These are phyloP conservation scores for Incurvaria masculella DNA, from an alignment of 2,888 invertebrate genomes.

Conservation along the genomic window DNA sequence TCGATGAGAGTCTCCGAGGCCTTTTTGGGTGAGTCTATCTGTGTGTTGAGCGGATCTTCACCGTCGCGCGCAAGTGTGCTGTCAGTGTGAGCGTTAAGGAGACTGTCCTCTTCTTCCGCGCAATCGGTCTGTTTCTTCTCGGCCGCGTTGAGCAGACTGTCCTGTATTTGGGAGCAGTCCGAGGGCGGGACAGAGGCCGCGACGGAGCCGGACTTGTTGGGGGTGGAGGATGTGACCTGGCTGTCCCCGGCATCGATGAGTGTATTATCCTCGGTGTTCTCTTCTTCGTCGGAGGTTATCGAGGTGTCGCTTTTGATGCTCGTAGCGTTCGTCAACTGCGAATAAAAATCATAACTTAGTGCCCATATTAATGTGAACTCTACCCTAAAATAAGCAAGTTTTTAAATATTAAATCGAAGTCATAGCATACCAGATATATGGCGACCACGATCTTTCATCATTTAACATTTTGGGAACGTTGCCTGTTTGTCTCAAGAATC, in stretches of 20 bases:
- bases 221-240: slow-evolving; percentile 20
- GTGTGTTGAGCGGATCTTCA: too few relatives aligned
- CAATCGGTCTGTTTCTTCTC: slow-evolving; percentile 1
- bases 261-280: not conserved
- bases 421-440: too few relatives aligned
- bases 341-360: slow-evolving; percentile 14
- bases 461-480: too few relatives aligned
- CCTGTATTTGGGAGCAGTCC: not conserved
- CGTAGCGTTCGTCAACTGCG: slow-evolving; percentile 37
- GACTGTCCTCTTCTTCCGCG: too few relatives aligned
- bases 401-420: too few relatives aligned
- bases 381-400: too few relatives aligned
- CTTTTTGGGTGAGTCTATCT: not conserved
- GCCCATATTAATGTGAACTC: too few relatives aligned
- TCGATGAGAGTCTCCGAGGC: not conserved
- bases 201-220: slow-evolving; percentile 17
- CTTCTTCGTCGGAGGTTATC: slow-evolving; percentile 23
- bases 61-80: too few relatives aligned
- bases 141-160: slow-evolving; percentile 10
- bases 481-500: too few relatives aligned
- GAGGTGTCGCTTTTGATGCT: slow-evolving; percentile 30
- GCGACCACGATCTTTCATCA: too few relatives aligned
- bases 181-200: too few relatives aligned
- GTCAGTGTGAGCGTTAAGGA: too few relatives aligned
- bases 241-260: slow-evolving; percentile 9